Evolutionary conservation across 2,113 vertebrate species (phyloP), one percentile per base, ranked within the genome.

Genomic region (Tachysurus fulvidraco): DNA sequence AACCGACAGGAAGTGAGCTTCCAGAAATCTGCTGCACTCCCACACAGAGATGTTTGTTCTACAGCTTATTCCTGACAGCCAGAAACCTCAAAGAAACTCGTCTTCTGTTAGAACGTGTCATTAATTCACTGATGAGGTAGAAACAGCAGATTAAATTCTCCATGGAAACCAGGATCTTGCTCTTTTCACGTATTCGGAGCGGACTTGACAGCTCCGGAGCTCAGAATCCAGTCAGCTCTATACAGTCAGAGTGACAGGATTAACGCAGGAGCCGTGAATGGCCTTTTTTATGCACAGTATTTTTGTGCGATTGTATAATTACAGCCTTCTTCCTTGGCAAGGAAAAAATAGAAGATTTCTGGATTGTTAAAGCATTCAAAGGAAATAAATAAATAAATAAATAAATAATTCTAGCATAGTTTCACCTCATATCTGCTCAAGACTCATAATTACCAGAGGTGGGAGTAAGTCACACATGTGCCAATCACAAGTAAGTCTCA

Each of bases 131-230:
- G 50, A 77, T 57, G 76, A 57, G 14, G n/a, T 78, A 17, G n/a
- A 54, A 78, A 55, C n/a, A 30, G n/a, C 6, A 28, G 8, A 77
- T 54, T 30, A 30, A 57, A 30, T 79, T 79, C 76, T 54, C 74
- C 74, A 77, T 77, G 74, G 74, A 77, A 54, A 77, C 81, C 50
- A 25, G 13, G 41, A 44, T 65, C 60, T 86, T 25, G 36, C 54
- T 87, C 57, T 80, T 54, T 73, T 16, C 74, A 62, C 54, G 71
- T 2, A n/a, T 57, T 64, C 50, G 6, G 83, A 79, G 78, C n/a
- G 36, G 36, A 73, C 14, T 25, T 59, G 52, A 71, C 64, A 55
- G 82, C 54, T 60, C 54, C 69, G 12, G 11, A 54, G 74, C 74
- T 28, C 16, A 87, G 83, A 80, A 54, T 52, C 13, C 41, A 52